Conservation (phyloP, 2,113 vertebrate genomes). For the Stigmatopora argus region DNA sequence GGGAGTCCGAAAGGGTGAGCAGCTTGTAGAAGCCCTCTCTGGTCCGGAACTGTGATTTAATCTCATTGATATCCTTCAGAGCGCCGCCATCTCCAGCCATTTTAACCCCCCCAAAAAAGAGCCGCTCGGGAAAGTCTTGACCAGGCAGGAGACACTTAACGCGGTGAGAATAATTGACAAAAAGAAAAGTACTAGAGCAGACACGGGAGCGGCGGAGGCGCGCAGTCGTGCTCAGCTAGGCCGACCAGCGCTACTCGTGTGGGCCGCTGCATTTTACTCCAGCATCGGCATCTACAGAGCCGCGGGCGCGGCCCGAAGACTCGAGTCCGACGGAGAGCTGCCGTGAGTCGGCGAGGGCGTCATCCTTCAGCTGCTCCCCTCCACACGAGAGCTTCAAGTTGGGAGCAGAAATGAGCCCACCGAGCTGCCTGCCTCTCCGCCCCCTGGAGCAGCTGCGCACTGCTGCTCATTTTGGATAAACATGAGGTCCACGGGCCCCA, state of each 20-base stretch:
- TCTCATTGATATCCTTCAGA: conserved; percentile 84
- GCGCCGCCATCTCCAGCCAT: conserved; percentile 80
- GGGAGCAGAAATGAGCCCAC: background rate
- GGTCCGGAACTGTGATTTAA: conserved; percentile 89
- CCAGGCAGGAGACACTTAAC: conserved; percentile 72
- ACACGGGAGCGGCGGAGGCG: conserved; percentile 26
- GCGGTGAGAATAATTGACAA: conserved; percentile 10
- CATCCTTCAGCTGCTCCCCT: conserved; percentile 28
- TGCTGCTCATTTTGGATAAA: background rate
- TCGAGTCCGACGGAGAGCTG: conserved; percentile 29
- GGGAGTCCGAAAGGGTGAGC: conserved; percentile 79
- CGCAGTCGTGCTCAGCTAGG: conserved; percentile 49
- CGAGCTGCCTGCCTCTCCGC: background rate
- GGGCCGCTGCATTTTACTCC: conserved; percentile 41
- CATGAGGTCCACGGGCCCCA: background rate
- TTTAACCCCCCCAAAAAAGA: conserved; percentile 65
- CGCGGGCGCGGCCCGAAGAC: conserved; percentile 14
- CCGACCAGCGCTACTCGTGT: conserved; percentile 36
- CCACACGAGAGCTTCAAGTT: background rate
- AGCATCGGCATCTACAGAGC: conserved; percentile 12
- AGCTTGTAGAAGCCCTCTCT: conserved; percentile 88
- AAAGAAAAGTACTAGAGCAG: conserved; percentile 36
- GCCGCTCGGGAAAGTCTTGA: conserved; percentile 73
- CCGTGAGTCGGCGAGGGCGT: conserved; percentile 33
- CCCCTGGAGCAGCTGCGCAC: background rate